Conservation (phyloP, 37 sponge, comb jelly and placozoan genomes). For the Crambe crambe region DNA sequence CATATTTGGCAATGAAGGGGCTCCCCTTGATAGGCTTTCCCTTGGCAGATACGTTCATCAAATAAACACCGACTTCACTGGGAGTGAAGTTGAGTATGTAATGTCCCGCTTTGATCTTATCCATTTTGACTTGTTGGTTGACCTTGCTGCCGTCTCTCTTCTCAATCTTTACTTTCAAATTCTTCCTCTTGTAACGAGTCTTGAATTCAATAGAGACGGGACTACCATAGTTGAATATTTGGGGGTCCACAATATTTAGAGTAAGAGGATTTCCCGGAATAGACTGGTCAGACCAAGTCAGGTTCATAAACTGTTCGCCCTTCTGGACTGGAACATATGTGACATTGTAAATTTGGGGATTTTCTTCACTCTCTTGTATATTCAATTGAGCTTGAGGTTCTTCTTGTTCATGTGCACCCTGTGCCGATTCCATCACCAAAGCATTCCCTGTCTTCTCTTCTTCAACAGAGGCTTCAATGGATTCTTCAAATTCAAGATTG, state of each 20-base stretch:
- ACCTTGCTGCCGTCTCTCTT: constrained; percentile 3
- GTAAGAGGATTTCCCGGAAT: constrained; percentile 56
- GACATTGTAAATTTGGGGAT: constrained; percentile 34
- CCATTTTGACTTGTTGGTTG: constrained; percentile 44
- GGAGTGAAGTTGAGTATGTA: constrained; percentile 50
- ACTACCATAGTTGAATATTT: constrained; percentile 7
- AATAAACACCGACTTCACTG: constrained; percentile 50
- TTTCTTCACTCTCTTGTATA: constrained; percentile 13
- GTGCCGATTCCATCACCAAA: background rate
- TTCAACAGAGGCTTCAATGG: background rate
- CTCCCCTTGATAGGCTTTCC: constrained; percentile 35
- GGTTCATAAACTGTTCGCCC: constrained; percentile 45
- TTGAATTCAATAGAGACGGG: constrained; percentile 49
- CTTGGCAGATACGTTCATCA: constrained; percentile 25
- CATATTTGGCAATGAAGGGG: constrained; percentile 36
- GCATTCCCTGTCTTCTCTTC: background rate
- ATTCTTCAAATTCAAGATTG: background rate
- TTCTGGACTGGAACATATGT: constrained; percentile 51
- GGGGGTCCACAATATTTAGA: constrained; percentile 31
- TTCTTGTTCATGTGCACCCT: background rate
- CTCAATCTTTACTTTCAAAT: constrained; percentile 43
- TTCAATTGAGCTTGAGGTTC: background rate
- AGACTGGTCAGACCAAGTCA: constrained; percentile 44
- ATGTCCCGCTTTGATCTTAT: constrained; percentile 43
- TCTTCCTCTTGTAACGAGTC: constrained; percentile 37